These are phyloP conservation scores for Gallirallus australis DNA, from an alignment of 2,797 vertebrate species.

Conservation along the genomic window DNA sequence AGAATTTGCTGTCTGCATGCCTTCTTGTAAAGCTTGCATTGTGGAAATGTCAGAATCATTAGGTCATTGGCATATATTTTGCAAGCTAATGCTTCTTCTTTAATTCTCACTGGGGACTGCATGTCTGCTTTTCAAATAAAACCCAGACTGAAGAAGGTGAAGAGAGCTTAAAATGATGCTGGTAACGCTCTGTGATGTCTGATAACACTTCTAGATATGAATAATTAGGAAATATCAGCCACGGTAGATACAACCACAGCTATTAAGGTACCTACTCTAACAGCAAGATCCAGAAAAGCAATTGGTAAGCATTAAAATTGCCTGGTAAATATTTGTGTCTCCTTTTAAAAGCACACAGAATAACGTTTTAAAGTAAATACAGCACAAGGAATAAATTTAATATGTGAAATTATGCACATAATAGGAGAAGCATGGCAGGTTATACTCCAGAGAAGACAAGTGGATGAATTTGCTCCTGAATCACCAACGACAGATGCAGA, in stretches of 20 bases:
- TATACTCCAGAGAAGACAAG: background rate
- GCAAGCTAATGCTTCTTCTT: conserved; percentile 87
- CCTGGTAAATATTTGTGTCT: conserved; percentile 12
- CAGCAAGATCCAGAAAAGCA: background rate
- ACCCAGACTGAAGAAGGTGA: conserved; percentile 70
- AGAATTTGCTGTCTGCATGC: conserved; percentile 82
- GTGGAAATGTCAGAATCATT: conserved; percentile 88
- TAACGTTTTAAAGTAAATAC: conserved; percentile 2
- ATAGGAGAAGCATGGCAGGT: background rate
- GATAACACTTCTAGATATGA: conserved; percentile 40
- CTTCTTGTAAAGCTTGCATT: conserved; percentile 83
- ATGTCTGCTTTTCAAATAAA: conserved; percentile 78
- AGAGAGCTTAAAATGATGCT: conserved; percentile 57
- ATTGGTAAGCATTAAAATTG: conserved; percentile 9
- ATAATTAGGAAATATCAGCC: conserved; percentile 52
- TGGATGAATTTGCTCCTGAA: background rate
- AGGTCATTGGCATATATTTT: conserved; percentile 85
- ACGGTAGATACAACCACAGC: background rate
- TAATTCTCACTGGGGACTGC: conserved; percentile 82
- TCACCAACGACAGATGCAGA: conserved; percentile 6
- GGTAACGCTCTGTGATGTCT: background rate
- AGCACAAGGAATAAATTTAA: background rate
- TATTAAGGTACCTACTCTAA: background rate
- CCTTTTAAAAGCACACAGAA: background rate
- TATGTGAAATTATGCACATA: background rate